Conservation (phyloP, 1,140 invertebrate species). For the Paraescarpia echinospica region DNA sequence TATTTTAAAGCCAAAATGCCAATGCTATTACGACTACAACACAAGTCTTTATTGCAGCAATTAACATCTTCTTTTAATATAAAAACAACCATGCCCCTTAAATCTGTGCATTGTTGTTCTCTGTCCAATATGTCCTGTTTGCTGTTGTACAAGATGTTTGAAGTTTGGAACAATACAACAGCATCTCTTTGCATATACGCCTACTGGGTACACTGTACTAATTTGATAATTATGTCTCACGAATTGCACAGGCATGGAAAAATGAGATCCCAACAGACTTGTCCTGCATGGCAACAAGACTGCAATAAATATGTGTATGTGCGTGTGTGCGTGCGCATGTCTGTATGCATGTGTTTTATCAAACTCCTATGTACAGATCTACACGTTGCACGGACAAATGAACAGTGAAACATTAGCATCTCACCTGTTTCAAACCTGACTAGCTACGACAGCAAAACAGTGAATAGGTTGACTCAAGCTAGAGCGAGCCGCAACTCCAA, state of each 20-base stretch:
- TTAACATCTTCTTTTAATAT: neutral
- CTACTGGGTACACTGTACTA: neutral
- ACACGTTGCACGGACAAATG: neutral
- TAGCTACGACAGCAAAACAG: neutral
- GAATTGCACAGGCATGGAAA: neutral
- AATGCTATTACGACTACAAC: neutral
- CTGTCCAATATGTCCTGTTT: too few relatives aligned
- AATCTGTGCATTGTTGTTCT: neutral
- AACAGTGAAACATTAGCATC: neutral
- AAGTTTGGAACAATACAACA: neutral
- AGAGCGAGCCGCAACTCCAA: neutral
- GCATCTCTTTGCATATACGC: too few relatives aligned
- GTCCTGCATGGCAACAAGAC: neutral
- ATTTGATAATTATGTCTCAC: neutral
- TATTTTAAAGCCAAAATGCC: neutral
- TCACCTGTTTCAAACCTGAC: neutral
- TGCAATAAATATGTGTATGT: slow-evolving; percentile 1
- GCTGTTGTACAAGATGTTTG: neutral
- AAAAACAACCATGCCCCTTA: neutral
- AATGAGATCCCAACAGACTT: neutral
- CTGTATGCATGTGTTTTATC: slow-evolving; percentile 17
- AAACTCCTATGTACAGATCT: slow-evolving; percentile 5
- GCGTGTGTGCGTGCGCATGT: neutral
- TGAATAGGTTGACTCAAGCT: neutral
- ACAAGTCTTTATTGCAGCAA: neutral